Percentiles rank a stretch among this genome's conserved stretches.
phyloP scores from a whole-genome alignment of 2,113 vertebrate genomes.

The Rutilus rutilus region DNA sequence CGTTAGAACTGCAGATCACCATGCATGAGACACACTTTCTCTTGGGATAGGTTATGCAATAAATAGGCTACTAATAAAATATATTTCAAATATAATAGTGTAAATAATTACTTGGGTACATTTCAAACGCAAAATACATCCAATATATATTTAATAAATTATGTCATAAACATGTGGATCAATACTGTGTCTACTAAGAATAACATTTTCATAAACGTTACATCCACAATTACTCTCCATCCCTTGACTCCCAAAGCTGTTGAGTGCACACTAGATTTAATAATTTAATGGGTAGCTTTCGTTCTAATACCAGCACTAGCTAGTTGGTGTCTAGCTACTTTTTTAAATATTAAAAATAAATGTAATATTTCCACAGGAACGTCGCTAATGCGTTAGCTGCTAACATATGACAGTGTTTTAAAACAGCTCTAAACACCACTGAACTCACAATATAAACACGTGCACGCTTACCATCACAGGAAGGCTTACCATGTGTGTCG shows the following conservation, averaged over 20 bases:
- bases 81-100: not conserved
- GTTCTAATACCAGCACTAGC: not conserved
- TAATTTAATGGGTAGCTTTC: not conserved
- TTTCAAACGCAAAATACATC: not conserved
- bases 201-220: not conserved
- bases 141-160: not conserved
- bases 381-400: constrained; percentile 7
- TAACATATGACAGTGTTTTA: not conserved
- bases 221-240: not conserved
- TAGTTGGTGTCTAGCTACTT: not conserved
- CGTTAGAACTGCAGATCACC: not conserved
- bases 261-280: not conserved
- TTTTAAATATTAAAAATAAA: too few relatives aligned
- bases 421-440: not conserved
- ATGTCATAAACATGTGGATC: not conserved
- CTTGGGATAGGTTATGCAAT: not conserved
- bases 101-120: not conserved
- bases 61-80: not conserved
- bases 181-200: not conserved
- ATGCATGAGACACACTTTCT: not conserved
- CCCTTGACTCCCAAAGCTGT: not conserved
- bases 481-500: constrained; percentile 78
- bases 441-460: not conserved
- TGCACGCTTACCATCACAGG: not conserved
- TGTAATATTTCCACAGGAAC: not conserved